Base-by-base conservation (phyloP, 1,140 invertebrate species). In the Drosophila rufa region DNA sequence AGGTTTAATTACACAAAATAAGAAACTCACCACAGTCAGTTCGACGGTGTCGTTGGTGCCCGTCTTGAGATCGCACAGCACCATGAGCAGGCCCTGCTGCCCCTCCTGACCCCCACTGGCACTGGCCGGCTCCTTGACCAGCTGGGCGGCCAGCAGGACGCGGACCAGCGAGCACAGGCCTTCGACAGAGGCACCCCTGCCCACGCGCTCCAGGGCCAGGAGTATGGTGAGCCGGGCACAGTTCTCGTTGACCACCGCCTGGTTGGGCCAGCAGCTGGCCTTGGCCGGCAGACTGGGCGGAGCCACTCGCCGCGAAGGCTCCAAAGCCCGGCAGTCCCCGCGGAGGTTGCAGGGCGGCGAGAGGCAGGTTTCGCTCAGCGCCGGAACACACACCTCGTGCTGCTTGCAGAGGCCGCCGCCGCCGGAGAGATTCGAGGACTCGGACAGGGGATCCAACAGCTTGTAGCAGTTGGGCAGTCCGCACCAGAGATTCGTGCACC, bases 401-500 rank as follows among this genome's bases (percentile, higher is more conserved):
- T 84, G 86, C n/a, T 81, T 81, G 62, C 91, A 92, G 14, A 81
- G 78, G 1, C 80, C 53, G 17, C 80, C 53, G 19, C 45, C 45
- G 51, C 51, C 91, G 7, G 90, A 95, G 94, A 58, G 94, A 92
- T 78, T 94, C 93, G 91, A 95, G 94, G 62, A 87, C 68, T 93
- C 92, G 4, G 84, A 83, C 14, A 82, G 60, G 2, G 94, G 93
- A 71, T 93, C 94, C 38, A 93, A 85, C 36, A 93, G 87, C 43
- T 94, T 95, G 38, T 96, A 93, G 86, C 97, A 97, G 90, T 97
- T 97, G n/a, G 95, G 95, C 25, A 96, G 94, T 6, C 96, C 96
- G 85, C 97, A 97, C 96, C 96, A 97, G 19, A 98, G 95, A 85
- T 96, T 95, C 53, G 97, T 97, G 93, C 97, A 98, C 19, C 95